Evolutionary conservation across 2,888 invertebrate species (phyloP).

Genomic region (Craniophora ligustri): DNA sequence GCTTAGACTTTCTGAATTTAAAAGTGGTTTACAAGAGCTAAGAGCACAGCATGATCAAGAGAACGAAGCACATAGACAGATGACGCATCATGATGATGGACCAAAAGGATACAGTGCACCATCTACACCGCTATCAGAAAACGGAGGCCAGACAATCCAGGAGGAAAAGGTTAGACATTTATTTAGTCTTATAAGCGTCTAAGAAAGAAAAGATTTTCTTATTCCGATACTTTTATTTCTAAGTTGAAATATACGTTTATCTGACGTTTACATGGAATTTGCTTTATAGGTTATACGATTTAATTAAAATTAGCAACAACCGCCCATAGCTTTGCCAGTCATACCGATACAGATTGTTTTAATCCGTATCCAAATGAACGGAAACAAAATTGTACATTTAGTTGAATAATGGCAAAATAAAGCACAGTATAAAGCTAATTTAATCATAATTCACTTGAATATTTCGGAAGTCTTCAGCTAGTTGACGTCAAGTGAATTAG

Average conservation of each 20-base stretch:
- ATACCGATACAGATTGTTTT: too few relatives aligned
- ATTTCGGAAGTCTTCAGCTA: slow-evolving; percentile 81
- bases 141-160: slow-evolving; percentile 82
- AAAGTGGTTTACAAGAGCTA: slow-evolving; percentile 82
- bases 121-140: slow-evolving; percentile 85
- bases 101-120: slow-evolving; percentile 86
- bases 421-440: slow-evolving; percentile 35
- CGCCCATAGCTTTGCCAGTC: too few relatives aligned
- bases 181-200: slow-evolving; percentile 19
- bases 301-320: too few relatives aligned
- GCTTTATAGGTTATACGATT: neutral
- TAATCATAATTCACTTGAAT: slow-evolving; percentile 72
- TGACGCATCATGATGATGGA: slow-evolving; percentile 84
- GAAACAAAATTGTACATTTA: too few relatives aligned
- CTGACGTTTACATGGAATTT: neutral
- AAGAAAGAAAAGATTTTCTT: slow-evolving; percentile 11
- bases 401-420: neutral
- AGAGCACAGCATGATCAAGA: slow-evolving; percentile 80
- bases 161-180: slow-evolving; percentile 84
- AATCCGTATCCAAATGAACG: too few relatives aligned
- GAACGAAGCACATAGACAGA: slow-evolving; percentile 81
- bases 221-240: slow-evolving; percentile 15
- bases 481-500: slow-evolving; percentile 72
- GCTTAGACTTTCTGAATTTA: slow-evolving; percentile 84
- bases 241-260: slow-evolving; percentile 4